Evolutionary conservation across 2,113 vertebrate species (phyloP).

Genomic region (Archocentrus centrarchus): DNA sequence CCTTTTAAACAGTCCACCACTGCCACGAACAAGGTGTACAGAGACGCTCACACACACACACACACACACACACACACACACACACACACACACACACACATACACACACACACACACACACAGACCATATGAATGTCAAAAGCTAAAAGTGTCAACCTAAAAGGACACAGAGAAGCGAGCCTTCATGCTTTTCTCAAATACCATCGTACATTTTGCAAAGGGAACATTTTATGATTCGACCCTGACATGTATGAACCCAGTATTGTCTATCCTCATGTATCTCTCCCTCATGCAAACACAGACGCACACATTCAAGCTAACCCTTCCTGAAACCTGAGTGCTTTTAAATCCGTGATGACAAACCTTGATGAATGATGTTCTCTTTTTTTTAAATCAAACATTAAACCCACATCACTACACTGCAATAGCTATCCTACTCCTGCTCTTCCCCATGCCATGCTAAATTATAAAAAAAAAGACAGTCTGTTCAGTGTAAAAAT

Average conservation of each 20-base stretch:
- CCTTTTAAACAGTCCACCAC: constrained; percentile 38
- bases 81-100: constrained; percentile 17
- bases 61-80: background rate
- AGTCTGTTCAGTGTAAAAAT: constrained; percentile 67
- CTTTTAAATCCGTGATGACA: constrained; percentile 32
- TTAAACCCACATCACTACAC: constrained; percentile 31
- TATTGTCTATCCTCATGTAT: constrained; percentile 20
- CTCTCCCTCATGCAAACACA: constrained; percentile 3
- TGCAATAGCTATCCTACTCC: background rate
- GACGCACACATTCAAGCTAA: background rate
- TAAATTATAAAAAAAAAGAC: constrained; percentile 60
- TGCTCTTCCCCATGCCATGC: constrained; percentile 17
- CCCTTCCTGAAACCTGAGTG: constrained; percentile 6
- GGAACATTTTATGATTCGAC: constrained; percentile 48
- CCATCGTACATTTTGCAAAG: constrained; percentile 53
- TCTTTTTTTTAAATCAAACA: constrained; percentile 48
- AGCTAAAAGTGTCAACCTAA: constrained; percentile 65
- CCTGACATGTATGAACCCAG: constrained; percentile 51
- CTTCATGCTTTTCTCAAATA: constrained; percentile 59
- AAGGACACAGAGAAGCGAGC: constrained; percentile 56
- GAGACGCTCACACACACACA: background rate
- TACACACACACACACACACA: constrained; percentile 26
- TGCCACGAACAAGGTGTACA: constrained; percentile 14
- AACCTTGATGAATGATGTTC: background rate
- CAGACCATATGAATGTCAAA: constrained; percentile 60